Evolutionary conservation across 2,797 vertebrate species (phyloP).

Genomic region (Menidia menidia): DNA sequence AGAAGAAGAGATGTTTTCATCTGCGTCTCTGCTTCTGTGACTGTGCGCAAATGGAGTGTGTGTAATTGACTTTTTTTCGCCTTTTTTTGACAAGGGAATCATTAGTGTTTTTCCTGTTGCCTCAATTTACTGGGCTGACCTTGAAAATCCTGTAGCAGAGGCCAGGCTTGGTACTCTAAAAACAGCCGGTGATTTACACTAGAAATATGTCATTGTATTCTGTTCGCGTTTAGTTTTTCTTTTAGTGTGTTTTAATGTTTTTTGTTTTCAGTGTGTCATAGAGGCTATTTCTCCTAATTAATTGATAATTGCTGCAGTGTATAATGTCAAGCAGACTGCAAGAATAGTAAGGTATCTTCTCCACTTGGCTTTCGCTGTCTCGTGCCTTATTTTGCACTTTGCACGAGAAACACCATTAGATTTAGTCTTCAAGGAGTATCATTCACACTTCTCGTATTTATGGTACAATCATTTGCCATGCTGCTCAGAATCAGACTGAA

Average conservation of each 20-base stretch:
- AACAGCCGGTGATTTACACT: constrained; percentile 1
- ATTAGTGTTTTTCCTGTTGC: constrained; percentile 23
- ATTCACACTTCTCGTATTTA: constrained; percentile 13
- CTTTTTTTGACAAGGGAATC: constrained; percentile 23
- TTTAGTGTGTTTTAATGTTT: constrained; percentile 3
- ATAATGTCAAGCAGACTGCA: constrained; percentile 1
- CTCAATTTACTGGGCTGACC: constrained; percentile 40
- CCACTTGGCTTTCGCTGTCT: constrained; percentile 11
- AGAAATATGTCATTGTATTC: constrained; percentile 5
- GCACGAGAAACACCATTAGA: background rate
- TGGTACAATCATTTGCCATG: constrained; percentile 1
- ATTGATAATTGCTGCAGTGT: constrained; percentile 9
- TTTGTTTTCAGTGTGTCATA: constrained; percentile 1
- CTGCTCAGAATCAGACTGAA: constrained; percentile 13
- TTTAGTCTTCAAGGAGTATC: constrained; percentile 14
- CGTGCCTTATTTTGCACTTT: background rate
- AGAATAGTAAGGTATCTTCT: constrained; percentile 5
- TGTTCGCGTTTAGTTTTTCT: background rate
- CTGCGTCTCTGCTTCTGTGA: constrained; percentile 10
- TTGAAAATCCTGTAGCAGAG: constrained; percentile 27
- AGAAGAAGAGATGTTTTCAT: constrained; percentile 24
- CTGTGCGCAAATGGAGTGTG: constrained; percentile 8
- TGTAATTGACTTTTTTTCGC: background rate
- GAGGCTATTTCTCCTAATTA: constrained; percentile 10
- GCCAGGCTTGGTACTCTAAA: constrained; percentile 10